These are phyloP conservation scores for Chrysaora quinquecirrha DNA, from an alignment of 30 jellyfish, hydroid and myxozoan genomes.

Conservation along the genomic window DNA sequence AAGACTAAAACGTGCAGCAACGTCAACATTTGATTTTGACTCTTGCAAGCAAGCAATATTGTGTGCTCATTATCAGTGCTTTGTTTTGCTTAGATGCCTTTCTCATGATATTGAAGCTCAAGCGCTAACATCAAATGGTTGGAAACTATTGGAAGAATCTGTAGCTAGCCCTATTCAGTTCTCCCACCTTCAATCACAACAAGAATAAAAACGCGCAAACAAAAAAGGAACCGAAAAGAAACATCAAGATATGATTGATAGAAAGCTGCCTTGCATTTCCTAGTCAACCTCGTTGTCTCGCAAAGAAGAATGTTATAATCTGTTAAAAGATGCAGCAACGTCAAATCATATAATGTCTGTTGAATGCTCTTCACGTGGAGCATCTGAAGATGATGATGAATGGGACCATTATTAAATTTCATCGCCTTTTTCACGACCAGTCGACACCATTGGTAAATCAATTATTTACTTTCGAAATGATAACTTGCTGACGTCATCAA, in stretches of 20 bases:
- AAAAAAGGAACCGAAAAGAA: neutral
- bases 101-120: neutral
- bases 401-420: neutral
- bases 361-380: neutral
- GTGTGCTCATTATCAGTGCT: neutral
- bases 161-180: neutral
- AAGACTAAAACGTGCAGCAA: neutral
- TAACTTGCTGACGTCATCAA: no score
- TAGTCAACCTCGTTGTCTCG: neutral
- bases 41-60: neutral
- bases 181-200: slow-evolving; percentile 3
- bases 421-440: neutral
- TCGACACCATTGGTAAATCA: no score
- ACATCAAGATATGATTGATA: neutral
- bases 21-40: no score
- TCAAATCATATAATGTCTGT: neutral
- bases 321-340: neutral
- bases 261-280: neutral
- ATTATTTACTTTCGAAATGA: no score
- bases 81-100: neutral
- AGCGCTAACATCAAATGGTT: neutral
- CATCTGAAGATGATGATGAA: neutral
- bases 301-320: neutral
- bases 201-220: neutral
- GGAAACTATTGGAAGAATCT: neutral